A percentile compares a stretch with the other conserved stretches of the same genome.
Conservation (phyloP, 1,140 invertebrate species). For the Drosophila auraria region DNA sequence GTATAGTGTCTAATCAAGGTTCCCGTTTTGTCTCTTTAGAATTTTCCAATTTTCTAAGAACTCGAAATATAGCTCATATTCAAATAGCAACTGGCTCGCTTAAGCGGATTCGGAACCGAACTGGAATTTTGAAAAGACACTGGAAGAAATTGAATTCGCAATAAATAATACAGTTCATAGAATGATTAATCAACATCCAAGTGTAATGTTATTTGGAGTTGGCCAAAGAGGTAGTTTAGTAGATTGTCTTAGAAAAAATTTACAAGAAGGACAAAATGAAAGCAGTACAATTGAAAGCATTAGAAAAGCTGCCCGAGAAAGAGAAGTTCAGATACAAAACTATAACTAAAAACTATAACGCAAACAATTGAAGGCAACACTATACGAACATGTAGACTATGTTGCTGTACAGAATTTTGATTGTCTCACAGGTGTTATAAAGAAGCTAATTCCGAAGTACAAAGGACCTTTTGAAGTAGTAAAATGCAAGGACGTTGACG, state of each 20-base stretch:
- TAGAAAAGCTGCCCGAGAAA: background rate
- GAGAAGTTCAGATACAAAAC: background rate
- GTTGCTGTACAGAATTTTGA: background rate
- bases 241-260: background rate
- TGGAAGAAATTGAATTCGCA: constrained; percentile 1
- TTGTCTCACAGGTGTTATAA: background rate
- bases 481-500: no score
- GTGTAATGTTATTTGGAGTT: constrained; percentile 5
- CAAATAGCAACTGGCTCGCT: background rate
- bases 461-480: no score
- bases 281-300: background rate
- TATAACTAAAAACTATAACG: background rate
- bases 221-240: background rate
- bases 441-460: no score
- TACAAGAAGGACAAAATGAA: background rate
- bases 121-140: background rate
- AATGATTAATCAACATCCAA: constrained; percentile 5
- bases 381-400: background rate
- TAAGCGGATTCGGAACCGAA: background rate
- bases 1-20: background rate
- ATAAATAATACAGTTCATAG: constrained; percentile 9
- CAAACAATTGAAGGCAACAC: background rate
- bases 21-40: background rate
- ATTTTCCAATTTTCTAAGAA: background rate
- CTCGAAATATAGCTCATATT: background rate